Conservation (phyloP, 2,888 invertebrate species). For the Hydropsyche betteni region DNA sequence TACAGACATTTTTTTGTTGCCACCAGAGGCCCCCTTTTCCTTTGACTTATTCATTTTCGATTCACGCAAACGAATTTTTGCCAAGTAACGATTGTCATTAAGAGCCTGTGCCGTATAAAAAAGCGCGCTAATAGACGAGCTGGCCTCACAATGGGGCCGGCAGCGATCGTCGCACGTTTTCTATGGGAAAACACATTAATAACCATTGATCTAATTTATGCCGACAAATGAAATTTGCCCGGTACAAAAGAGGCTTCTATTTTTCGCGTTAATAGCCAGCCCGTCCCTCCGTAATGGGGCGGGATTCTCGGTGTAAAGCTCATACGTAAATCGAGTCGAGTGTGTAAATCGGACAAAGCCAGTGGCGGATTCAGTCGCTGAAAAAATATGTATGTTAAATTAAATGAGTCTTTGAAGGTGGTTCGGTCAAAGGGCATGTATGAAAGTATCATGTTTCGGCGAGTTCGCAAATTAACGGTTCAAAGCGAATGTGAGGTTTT, state of each 20-base stretch:
- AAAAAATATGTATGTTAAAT: not conserved
- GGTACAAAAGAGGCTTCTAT: constrained; percentile 40
- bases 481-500: constrained; percentile 4
- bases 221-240: constrained; percentile 49
- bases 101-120: constrained; percentile 34
- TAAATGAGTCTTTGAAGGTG: constrained; percentile 9
- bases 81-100: constrained; percentile 52
- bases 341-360: not conserved
- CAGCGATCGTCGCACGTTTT: constrained; percentile 38
- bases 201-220: constrained; percentile 50
- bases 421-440: not conserved
- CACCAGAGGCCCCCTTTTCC: not conserved
- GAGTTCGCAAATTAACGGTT: constrained; percentile 17
- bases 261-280: constrained; percentile 38
- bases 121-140: constrained; percentile 34
- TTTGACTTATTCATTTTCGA: constrained; percentile 43
- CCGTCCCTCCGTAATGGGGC: not conserved
- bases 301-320: too few relatives aligned
- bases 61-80: constrained; percentile 50
- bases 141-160: constrained; percentile 15
- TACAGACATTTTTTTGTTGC: not conserved
- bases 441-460: constrained; percentile 20
- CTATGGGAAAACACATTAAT: constrained; percentile 51
- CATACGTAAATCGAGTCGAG: too few relatives aligned
- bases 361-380: not conserved